Conservation (phyloP, 2,888 invertebrate species). For the Eulithis testata region DNA sequence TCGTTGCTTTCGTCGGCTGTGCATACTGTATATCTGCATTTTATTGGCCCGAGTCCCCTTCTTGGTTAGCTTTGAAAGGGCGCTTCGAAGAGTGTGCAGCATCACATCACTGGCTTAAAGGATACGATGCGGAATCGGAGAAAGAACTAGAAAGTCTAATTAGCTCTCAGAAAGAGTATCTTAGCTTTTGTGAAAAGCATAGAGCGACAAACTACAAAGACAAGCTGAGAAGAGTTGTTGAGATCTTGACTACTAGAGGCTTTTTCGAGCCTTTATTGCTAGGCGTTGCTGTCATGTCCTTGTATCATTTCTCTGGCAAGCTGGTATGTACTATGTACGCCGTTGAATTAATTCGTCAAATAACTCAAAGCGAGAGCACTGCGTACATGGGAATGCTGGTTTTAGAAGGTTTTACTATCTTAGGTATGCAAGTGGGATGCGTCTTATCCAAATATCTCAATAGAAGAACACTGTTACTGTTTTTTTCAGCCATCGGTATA, state of each 20-base stretch:
- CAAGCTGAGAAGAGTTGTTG: conserved; percentile 40
- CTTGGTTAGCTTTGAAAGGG: conserved; percentile 61
- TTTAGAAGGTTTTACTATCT: conserved; percentile 65
- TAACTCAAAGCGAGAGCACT: conserved; percentile 55
- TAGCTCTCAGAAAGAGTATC: conserved; percentile 49
- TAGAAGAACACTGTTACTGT: conserved; percentile 57
- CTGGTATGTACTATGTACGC: conserved; percentile 60
- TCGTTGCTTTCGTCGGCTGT: conserved; percentile 49
- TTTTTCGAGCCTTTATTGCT: conserved; percentile 59
- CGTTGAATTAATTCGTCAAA: conserved; percentile 57
- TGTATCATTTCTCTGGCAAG: conserved; percentile 62
- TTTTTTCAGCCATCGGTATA: conserved; percentile 54
- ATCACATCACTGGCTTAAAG: conserved; percentile 58
- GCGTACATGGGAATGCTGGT: conserved; percentile 66
- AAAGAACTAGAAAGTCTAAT: conserved; percentile 54
- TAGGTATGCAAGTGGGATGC: conserved; percentile 64
- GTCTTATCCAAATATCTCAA: conserved; percentile 54
- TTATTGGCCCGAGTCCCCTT: conserved; percentile 60
- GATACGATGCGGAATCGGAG: conserved; percentile 48
- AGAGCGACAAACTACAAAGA: conserved; percentile 35
- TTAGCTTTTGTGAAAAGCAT: conserved; percentile 33
- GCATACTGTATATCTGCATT: conserved; percentile 48
- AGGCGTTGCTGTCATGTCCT: conserved; percentile 51
- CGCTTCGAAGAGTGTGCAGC: conserved; percentile 55
- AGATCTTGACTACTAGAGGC: conserved; percentile 47